Base-by-base conservation (phyloP, 2,797 vertebrate species). In the Prunella strophiata region DNA sequence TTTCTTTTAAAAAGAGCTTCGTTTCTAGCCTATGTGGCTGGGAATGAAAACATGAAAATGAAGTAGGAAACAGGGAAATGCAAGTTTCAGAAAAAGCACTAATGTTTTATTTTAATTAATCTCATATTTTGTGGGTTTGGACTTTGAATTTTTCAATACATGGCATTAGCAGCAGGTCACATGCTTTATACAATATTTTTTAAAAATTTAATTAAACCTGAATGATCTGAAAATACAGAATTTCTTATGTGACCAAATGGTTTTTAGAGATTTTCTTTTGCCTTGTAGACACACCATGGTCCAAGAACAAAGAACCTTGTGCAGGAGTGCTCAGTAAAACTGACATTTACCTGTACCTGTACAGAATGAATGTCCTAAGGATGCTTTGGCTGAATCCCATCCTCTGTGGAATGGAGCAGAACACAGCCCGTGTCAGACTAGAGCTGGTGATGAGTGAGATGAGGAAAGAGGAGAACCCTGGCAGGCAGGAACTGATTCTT, bases 301-400 rank as follows among this genome's bases (percentile, higher is more conserved):
- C 26, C 29, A 51, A 54, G n/a, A 25, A 14, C 3, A 34, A 26
- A 79, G 23, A 47, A 6, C 42, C 13, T 22, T 11, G 29, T 3
- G 29, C 34, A 61, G 77, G 34, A 47, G 12, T 2, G 5, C 29
- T 68, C 50, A 42, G 34, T 36, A 63, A 40, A 77, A 10, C 17
- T 29, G n/a, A 5, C 3, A 13, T 27, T n/a, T 55, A 0, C 38
- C 1, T 5, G 22, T 8, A 23, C 3, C 71, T 61, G 45, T 17
- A 6, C n/a, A 17, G 6, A 36, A 70, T 30, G 9, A 58, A 19
- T 13, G 23, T 45, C n/a, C 71, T 40, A 4, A 2, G 7, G 47
- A 29, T 45, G 71, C 26, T 54, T 38, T 38, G 51, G 23, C 18
- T 89, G 62, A 63, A 78, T 36, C 19, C 20, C 11, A 23, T 2